Base-by-base conservation (phyloP, 2,797 vertebrate genomes). In the Ptychobarbus kaznakovi region DNA sequence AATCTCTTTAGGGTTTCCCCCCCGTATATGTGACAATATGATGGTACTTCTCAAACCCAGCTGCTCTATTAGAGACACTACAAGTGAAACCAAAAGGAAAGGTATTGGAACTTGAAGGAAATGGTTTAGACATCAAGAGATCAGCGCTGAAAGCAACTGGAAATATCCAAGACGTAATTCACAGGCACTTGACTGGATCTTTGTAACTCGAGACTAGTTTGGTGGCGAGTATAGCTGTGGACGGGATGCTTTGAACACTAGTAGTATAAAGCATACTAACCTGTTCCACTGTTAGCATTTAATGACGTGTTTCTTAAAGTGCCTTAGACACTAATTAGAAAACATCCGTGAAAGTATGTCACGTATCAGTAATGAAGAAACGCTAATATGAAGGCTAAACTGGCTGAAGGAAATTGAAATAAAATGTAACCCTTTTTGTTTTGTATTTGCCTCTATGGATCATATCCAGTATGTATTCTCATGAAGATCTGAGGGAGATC, bases 321-420 rank as follows among this genome's bases (percentile, higher is more conserved):
- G 98, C 97, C 97, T 98, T 98, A 96, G 97, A 97, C 96, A 97
- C 97, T 97, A 95, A 96, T 91, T 95, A 96, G 97, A 97, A 94
- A 95, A 96, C 93, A 95, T 96, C 92, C 93, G 91, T 42, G 70
- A 91, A 93, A 88, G 94, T 92, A 83, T 89, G 8, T 80, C 86
- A 82, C 87, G 83, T 61, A 84, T 83, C 46, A 80, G 73, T 58
- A 94, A 87, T 58, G 38, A 81, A 82, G 88, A 83, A 84, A 70
- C 75, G 53, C 87, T 87, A 89, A 87, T 44, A 49, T 76, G 74
- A 81, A 89, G 83, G 79, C 44, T n/a, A 86, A 90, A 83, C 46
- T 79, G 83, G 70, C 75, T 75, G 68, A 84, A 86, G 84, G 86
- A 87, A 53, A 76, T 80, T 87, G 65, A 63, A 85, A 79, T 87